Base-by-base conservation (phyloP, 2,888 invertebrate genomes). In the Tiliacea aurago region DNA sequence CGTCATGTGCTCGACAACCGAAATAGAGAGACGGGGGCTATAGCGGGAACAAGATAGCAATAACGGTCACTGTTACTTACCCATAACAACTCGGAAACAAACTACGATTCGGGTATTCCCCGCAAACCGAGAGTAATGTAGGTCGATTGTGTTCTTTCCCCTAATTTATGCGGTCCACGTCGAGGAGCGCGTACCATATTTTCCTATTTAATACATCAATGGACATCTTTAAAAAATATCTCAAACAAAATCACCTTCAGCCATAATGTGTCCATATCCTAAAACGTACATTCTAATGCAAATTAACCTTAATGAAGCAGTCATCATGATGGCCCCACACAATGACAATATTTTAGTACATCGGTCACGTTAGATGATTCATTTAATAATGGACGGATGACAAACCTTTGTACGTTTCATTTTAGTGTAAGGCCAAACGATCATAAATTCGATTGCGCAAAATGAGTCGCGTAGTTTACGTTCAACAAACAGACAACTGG, bases 271-370 rank as follows among this genome's bases (percentile, higher is more conserved):
- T 33, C 20, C n/a, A 41, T 53, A 47, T 67, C 47, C 37, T 67
- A 37, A 59, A 65, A 15, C 3, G 7, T n/a, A 70, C 72, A 65
- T 65, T 64, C 41, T 56, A 68, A 72, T 71, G n/a, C 41, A 63
- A 71, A 74, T 72, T 20, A 71, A 53, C 73, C 58, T 37, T 78
- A 81, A 81, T 71, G 55, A 71, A 70, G 55, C 18, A 45, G 20
- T 71, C 67, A 28, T 47, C 61, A 58, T 66, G 62, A 81, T 56
- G 33, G 15, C 18, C 45, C 6, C 45, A 18, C 20, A 28, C 61
- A 56, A 73, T 55, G 45, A 78, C 28, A 49, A 51, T 68, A 67
- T 72, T 67, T 71, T 13, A 63, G 53, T 43, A 20, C 43, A 18
- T 4, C 43, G 43, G 61, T 77, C 33, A 77, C 43, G 51, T 45